phyloP scores from a whole-genome alignment of 2,113 vertebrate genomes.

The Probosciger aterrimus region DNA sequence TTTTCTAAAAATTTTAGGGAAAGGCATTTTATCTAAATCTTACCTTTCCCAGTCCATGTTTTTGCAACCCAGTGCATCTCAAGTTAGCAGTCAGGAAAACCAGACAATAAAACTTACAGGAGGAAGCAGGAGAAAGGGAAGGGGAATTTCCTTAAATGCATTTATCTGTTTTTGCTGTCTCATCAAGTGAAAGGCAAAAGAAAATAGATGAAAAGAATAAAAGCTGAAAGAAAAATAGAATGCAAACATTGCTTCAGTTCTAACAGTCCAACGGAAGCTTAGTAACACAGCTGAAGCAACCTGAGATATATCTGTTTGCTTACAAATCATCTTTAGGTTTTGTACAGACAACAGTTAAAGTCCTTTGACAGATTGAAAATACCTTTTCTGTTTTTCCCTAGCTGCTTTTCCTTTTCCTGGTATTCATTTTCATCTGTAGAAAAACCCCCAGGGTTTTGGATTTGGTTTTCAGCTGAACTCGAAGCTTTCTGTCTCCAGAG shows the following conservation, averaged over 20 bases:
- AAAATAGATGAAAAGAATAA: neutral
- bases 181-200: neutral
- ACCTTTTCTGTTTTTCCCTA: neutral
- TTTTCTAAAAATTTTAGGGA: neutral
- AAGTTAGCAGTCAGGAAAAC: neutral
- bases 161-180: neutral
- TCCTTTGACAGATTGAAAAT: neutral
- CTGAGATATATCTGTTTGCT: neutral
- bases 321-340: neutral
- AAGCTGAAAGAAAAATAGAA: neutral
- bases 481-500: neutral
- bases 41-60: neutral
- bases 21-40: neutral
- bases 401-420: neutral
- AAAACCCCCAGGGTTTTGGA: neutral
- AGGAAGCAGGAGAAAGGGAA: neutral
- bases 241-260: neutral
- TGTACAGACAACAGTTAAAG: neutral
- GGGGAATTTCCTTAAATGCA: neutral
- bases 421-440: neutral
- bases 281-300: neutral
- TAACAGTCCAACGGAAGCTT: neutral
- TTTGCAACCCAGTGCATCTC: neutral
- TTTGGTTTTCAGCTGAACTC: neutral
- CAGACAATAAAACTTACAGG: neutral